These are phyloP conservation scores for Leptestheria dahalacensis DNA, from an alignment of 1,140 invertebrate species.

Conservation along the genomic window DNA sequence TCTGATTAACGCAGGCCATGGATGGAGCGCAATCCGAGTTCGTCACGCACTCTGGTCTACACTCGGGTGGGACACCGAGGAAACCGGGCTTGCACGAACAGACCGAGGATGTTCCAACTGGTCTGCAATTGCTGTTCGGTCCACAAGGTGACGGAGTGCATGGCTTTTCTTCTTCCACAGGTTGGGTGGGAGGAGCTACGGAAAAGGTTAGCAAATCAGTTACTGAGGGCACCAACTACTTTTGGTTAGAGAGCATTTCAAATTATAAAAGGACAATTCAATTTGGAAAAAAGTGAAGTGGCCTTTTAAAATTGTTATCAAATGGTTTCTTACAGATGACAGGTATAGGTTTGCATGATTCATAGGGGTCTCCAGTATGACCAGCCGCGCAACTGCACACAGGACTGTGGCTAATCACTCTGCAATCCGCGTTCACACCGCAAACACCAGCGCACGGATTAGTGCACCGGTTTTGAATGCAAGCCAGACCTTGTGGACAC, in stretches of 20 bases:
- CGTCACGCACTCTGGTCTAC: slow-evolving; percentile 57
- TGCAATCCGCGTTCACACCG: slow-evolving; percentile 47
- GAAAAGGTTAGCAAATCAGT: background rate
- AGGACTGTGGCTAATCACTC: slow-evolving; percentile 58
- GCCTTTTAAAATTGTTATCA: slow-evolving; percentile 29
- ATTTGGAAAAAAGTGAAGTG: background rate
- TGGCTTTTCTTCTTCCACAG: slow-evolving; percentile 16
- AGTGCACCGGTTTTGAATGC: slow-evolving; percentile 51
- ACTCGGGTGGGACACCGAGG: slow-evolving; percentile 45
- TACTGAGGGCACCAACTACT: no score
- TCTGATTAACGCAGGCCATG: slow-evolving; percentile 62
- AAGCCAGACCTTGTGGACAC: slow-evolving; percentile 46
- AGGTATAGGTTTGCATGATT: slow-evolving; percentile 41
- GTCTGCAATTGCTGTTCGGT: slow-evolving; percentile 26
- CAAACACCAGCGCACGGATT: slow-evolving; percentile 70
- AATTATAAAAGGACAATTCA: background rate
- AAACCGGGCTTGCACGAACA: slow-evolving; percentile 44
- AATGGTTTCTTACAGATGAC: slow-evolving; percentile 19
- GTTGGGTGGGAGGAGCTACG: slow-evolving; percentile 14
- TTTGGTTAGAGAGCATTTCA: background rate
- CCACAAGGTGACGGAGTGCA: slow-evolving; percentile 24
- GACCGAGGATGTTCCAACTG: slow-evolving; percentile 41
- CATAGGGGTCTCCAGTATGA: slow-evolving; percentile 45
- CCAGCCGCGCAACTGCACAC: slow-evolving; percentile 50
- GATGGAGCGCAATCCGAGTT: slow-evolving; percentile 53